Evolutionary conservation across 1,140 invertebrate species (phyloP).

Genomic region (Drosophila lowei): DNA sequence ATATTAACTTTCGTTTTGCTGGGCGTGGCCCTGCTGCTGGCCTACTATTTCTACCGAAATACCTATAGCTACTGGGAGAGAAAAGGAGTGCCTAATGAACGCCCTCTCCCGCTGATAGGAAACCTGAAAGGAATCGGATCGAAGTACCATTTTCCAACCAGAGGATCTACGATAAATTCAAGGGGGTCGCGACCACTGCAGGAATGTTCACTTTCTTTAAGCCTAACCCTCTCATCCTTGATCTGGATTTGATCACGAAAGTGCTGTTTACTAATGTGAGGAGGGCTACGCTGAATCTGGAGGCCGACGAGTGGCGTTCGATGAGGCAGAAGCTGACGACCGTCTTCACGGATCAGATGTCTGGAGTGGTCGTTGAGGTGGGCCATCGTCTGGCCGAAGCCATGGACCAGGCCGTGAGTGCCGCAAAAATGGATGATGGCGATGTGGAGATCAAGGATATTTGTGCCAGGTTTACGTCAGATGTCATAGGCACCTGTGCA

Average conservation of each 20-base stretch:
- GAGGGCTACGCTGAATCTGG: slow-evolving; percentile 82
- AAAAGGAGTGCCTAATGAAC: slow-evolving; percentile 76
- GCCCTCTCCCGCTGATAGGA: slow-evolving; percentile 66
- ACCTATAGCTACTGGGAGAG: slow-evolving; percentile 80
- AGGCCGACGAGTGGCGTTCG: slow-evolving; percentile 84
- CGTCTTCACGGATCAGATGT: slow-evolving; percentile 86
- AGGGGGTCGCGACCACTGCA: slow-evolving; percentile 50
- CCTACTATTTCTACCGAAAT: slow-evolving; percentile 38
- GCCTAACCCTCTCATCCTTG: slow-evolving; percentile 44
- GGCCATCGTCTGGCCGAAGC: slow-evolving; percentile 52
- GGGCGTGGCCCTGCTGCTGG: slow-evolving; percentile 28
- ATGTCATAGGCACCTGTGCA: slow-evolving; percentile 84
- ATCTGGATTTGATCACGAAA: slow-evolving; percentile 69
- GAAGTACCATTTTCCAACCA: slow-evolving; percentile 43
- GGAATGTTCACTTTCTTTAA: slow-evolving; percentile 66
- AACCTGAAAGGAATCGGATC: slow-evolving; percentile 63
- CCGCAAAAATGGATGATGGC: slow-evolving; percentile 73
- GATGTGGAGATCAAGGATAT: slow-evolving; percentile 85
- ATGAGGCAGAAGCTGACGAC: slow-evolving; percentile 84
- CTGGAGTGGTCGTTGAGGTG: slow-evolving; percentile 75
- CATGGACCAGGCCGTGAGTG: slow-evolving; percentile 27
- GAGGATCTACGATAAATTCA: slow-evolving; percentile 70
- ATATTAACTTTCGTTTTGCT: slow-evolving; percentile 40
- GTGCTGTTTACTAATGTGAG: slow-evolving; percentile 83
- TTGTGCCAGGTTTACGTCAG: slow-evolving; percentile 86